Base-by-base conservation (phyloP, 2,888 invertebrate genomes). In the Camptogramma bilineatum region DNA sequence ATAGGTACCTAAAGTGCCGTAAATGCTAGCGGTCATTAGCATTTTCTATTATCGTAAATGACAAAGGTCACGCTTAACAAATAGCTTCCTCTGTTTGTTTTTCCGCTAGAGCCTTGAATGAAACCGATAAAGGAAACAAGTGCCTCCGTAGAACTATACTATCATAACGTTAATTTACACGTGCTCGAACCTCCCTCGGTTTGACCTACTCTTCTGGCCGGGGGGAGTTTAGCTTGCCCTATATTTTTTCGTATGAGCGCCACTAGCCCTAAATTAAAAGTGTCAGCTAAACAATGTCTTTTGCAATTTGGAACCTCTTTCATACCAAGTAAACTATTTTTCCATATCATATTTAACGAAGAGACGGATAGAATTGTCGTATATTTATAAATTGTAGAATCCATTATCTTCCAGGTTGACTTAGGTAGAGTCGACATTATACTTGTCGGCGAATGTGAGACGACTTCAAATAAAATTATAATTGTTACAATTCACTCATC, bases 21-120 rank as follows among this genome's bases (percentile, higher is more conserved):
- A 78, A 79, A 79, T 80, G 78, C 74, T 75, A 78, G 80, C 81
- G 86, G 86, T 86, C 84, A 80, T 83, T 86, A 83, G 80, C 86
- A 66, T 66, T 66, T 78, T 79, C 70, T 79, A 75, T 74, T 64
- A 64, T 59, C 55, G 56, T 63, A 21, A 62, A 65, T 60, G 66
- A 65, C 52, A 68, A 69, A 64, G 65, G 65, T 68, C 66, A 68
- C 51, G 31, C 62, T 52, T 47, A 56, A 52, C 53, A 52, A 62
- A 56, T 71, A 59, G 64, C 69, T 71, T 72, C 69, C 72, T 66
- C 57, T 56, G 56, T 61, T 67, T 67, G 56, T 63, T 63, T 64
- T 54, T 58, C 44, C 31, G 24, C 28, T 53, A 18, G 28, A 57
- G 53, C 62, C 61, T 62, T 63, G 62, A 48, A 61, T 57, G 17